Evolutionary conservation across 2,113 vertebrate species (phyloP).

Genomic region (Sceloporus tristichus): DNA sequence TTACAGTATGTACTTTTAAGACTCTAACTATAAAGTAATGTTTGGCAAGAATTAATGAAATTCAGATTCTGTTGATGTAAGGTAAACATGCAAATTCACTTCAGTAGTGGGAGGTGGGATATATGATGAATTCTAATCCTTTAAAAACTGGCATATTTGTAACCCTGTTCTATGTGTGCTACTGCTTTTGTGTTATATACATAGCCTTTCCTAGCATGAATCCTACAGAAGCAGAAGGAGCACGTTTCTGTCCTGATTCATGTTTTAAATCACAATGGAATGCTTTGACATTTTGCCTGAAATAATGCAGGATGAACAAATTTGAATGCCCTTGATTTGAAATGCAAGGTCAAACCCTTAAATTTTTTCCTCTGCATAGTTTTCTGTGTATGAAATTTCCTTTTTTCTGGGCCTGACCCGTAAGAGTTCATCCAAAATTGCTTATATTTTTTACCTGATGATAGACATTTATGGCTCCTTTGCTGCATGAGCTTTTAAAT

Average conservation of each 20-base stretch:
- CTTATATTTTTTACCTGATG: constrained; percentile 42
- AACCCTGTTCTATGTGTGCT: neutral
- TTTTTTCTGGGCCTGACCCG: constrained; percentile 16
- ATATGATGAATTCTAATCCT: neutral
- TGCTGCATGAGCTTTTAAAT: constrained; percentile 36
- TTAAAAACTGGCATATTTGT: neutral
- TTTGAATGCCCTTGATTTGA: constrained; percentile 46
- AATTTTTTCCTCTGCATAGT: constrained; percentile 50
- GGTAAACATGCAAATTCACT: neutral
- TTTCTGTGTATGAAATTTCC: constrained; percentile 34
- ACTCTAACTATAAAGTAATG: neutral
- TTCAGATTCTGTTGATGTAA: neutral
- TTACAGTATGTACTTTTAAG: too few species aligned
- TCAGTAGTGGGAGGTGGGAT: neutral
- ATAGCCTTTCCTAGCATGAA: neutral
- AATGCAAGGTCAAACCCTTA: constrained; percentile 49
- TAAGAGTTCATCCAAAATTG: constrained; percentile 29
- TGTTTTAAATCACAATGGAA: constrained; percentile 58
- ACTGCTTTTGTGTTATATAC: neutral
- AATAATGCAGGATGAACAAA: constrained; percentile 55
- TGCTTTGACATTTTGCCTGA: constrained; percentile 57
- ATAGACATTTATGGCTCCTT: constrained; percentile 37
- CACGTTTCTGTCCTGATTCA: constrained; percentile 53
- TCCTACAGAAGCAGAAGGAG: constrained; percentile 25
- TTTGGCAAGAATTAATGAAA: neutral